Evolutionary conservation across 2,797 vertebrate genomes (phyloP), one percentile per base, ranked within the genome.

Genomic region (Glossophaga mutica): DNA sequence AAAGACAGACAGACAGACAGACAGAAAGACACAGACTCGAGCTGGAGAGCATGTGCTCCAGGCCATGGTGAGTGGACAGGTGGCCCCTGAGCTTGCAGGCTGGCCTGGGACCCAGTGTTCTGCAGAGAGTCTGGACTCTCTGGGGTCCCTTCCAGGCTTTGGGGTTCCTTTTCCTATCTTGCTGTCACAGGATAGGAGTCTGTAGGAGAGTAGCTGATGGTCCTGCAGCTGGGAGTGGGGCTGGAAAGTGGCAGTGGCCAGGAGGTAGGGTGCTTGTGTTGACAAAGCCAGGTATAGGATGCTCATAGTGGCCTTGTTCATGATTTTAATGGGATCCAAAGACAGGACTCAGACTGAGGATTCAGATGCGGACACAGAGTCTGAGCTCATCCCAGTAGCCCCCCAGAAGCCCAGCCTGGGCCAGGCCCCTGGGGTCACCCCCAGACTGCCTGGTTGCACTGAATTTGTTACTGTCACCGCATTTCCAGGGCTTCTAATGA

Each of bases 401-500:
- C 76, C 93, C 89, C 0, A 1, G 52, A 96, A 96, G 65, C 93
- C 78, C 87, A 57, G 87, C 52, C 39, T 73, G 71, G 95, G 96
- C 95, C 91, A 85, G 39, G 52, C 18, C 97, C 78, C 89, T n/a
- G 24, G 91, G 88, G 94, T 96, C 12, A 77, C 70, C 91, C 94
- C 95, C 79, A 90, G 79, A 95, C 87, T 96, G 95, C n/a, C 86
- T 98, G 98, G 98, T 96, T 98, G 95, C 96, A 96, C 96, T 95
- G 94, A 96, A 98, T 98, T 98, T 98, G 97, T 98, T 98, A 98
- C 97, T 98, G 98, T 98, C 89, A 70, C 81, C 70, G 96, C 94
- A 97, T 98, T 98, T 96, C 95, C 95, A 98, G 93, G 97, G 92
- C 93, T 98, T 97, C 97, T 98, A 98, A 98, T 98, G 97, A 98